Evolutionary conservation across 1,140 invertebrate species (phyloP).

Genomic region (Drosophila busckii): DNA sequence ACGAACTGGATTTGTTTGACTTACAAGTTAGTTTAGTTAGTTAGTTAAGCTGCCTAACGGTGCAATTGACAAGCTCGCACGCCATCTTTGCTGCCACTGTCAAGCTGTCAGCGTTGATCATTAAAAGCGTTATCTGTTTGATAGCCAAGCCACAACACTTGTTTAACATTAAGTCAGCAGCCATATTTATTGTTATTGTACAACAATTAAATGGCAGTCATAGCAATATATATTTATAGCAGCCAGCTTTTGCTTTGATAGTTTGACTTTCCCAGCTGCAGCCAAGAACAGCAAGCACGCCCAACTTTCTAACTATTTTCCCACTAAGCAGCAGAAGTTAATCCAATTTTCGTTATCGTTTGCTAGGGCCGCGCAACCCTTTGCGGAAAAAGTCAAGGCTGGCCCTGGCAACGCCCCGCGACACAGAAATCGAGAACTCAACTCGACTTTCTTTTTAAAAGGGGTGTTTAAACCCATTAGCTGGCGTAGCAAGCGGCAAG

Average conservation of each 20-base stretch:
- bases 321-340: too few species aligned
- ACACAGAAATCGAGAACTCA: constrained; percentile 1
- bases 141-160: too few species aligned
- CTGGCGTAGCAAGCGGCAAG: constrained; percentile 34
- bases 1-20: constrained; percentile 41
- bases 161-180: too few species aligned
- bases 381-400: constrained; percentile 41
- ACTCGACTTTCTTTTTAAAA: constrained; percentile 17
- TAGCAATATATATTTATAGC: too few species aligned
- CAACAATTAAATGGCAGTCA: too few species aligned
- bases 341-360: constrained; percentile 76
- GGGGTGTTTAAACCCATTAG: constrained; percentile 75
- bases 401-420: constrained; percentile 37
- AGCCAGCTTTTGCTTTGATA: too few species aligned
- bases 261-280: too few species aligned
- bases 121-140: constrained; percentile 73
- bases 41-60: constrained; percentile 30
- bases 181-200: too few species aligned
- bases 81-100: constrained; percentile 54
- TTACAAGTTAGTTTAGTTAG: constrained; percentile 27
- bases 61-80: constrained; percentile 27
- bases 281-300: too few species aligned
- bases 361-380: constrained; percentile 41
- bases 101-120: constrained; percentile 68
- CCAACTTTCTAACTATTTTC: too few species aligned